These are phyloP conservation scores for Columba janthina DNA, from an alignment of 2,113 vertebrate genomes.

Conservation along the genomic window DNA sequence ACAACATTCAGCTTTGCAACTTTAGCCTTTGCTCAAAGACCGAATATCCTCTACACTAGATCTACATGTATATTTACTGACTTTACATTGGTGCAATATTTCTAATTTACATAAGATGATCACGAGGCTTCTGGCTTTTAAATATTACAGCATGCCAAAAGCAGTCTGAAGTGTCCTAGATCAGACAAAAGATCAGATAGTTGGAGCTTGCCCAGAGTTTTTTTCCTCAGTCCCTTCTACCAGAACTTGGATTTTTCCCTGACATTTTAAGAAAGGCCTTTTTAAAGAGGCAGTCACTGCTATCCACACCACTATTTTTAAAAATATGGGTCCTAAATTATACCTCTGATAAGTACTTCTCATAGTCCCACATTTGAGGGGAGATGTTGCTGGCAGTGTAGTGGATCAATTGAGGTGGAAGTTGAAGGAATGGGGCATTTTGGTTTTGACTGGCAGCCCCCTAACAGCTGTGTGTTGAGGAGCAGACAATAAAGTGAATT, in stretches of 20 bases:
- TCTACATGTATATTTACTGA: background rate
- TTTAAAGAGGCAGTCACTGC: background rate
- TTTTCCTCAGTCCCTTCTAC: background rate
- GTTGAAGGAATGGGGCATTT: background rate
- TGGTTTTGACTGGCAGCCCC: background rate
- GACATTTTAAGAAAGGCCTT: background rate
- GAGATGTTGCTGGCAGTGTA: background rate
- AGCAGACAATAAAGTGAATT: accelerated
- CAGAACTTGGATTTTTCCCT: background rate
- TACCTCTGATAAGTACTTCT: background rate
- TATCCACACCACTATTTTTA: background rate
- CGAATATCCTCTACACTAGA: accelerated
- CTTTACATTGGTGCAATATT: background rate
- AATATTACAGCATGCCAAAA: background rate
- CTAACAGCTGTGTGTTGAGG: background rate
- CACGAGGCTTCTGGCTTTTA: background rate
- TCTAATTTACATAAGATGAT: background rate
- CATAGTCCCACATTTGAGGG: accelerated
- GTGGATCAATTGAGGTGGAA: background rate
- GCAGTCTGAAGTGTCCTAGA: background rate
- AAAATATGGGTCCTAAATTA: background rate
- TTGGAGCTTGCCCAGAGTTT: background rate
- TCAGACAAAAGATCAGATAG: background rate
- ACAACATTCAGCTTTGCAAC: background rate
- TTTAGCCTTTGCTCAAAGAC: background rate